Conservation (phyloP, 2,113 vertebrate species). For the Phoxinus phoxinus region DNA sequence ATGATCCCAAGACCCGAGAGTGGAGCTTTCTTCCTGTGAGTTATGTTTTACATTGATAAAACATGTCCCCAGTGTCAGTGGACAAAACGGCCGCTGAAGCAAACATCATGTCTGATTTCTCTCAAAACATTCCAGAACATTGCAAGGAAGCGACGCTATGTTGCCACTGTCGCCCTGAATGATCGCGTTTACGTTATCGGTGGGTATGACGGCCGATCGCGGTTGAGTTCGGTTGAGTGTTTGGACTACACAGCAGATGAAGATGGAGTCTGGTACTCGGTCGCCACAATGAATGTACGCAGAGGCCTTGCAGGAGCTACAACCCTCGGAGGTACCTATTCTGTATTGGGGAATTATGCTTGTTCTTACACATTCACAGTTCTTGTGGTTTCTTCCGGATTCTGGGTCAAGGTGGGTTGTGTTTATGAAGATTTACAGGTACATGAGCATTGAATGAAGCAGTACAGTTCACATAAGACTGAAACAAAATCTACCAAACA, state of each 20-base stretch:
- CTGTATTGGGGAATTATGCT: background rate
- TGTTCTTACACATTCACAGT: background rate
- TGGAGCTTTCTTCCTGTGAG: slow-evolving; percentile 97
- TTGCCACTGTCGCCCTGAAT: slow-evolving; percentile 94
- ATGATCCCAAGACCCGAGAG: slow-evolving; percentile 96
- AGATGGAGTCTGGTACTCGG: slow-evolving; percentile 97
- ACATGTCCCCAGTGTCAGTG: background rate
- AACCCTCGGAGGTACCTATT: slow-evolving; percentile 86
- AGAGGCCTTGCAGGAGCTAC: slow-evolving; percentile 94
- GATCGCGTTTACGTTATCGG: slow-evolving; percentile 97
- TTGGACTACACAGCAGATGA: slow-evolving; percentile 95
- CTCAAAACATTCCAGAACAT: slow-evolving; percentile 82
- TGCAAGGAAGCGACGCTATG: slow-evolving; percentile 93
- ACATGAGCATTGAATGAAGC: background rate
- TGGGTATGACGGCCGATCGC: slow-evolving; percentile 93
- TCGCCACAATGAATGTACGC: slow-evolving; percentile 97
- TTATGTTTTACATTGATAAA: slow-evolving; percentile 28
- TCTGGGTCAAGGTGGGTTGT: background rate
- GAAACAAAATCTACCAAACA: slow-evolving; percentile 31
- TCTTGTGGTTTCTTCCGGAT: background rate
- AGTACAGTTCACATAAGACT: background rate
- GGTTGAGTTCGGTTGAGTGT: slow-evolving; percentile 97
- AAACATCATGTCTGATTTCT: slow-evolving; percentile 6
- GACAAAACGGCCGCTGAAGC: background rate
- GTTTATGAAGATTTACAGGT: background rate